These are phyloP conservation scores for Probaryconus sp. DNA, from an alignment of 1,140 invertebrate species.

Conservation along the genomic window DNA sequence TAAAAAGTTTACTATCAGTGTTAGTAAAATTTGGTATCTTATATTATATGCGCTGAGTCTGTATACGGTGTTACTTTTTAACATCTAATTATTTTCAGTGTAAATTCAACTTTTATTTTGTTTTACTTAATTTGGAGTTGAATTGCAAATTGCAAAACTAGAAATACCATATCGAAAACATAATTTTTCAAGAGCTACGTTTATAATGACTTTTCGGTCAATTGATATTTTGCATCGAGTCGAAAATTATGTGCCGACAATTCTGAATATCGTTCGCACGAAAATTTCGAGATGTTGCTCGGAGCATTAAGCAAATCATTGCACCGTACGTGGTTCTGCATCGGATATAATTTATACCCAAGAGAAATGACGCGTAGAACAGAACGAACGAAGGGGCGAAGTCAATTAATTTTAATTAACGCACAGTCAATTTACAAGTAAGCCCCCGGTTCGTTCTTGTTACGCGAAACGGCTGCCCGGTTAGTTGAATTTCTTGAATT, in stretches of 20 bases:
- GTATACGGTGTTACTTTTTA: too few species aligned
- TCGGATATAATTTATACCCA: constrained; percentile 69
- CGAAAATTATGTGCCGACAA: constrained; percentile 23
- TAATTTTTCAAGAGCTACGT: constrained; percentile 33
- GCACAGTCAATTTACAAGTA: constrained; percentile 68
- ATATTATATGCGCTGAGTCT: too few species aligned
- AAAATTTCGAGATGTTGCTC: constrained; percentile 57
- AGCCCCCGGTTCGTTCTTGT: constrained; percentile 50
- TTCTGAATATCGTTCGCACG: constrained; percentile 36
- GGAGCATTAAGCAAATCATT: constrained; percentile 69
- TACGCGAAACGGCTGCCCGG: constrained; percentile 49
- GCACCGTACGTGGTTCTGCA: constrained; percentile 59
- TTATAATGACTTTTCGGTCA: constrained; percentile 38
- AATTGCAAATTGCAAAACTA: too few species aligned
- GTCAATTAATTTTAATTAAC: constrained; percentile 76
- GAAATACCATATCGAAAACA: too few species aligned
- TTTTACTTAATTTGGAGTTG: too few species aligned
- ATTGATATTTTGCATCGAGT: constrained; percentile 33
- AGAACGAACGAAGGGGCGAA: constrained; percentile 59
- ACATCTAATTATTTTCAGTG: too few species aligned
- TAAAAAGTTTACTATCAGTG: too few species aligned
- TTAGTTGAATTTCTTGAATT: constrained; percentile 55
- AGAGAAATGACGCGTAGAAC: constrained; percentile 57
- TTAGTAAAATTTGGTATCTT: too few species aligned
- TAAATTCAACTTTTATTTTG: too few species aligned